These are phyloP conservation scores for Octonoba sinensis DNA, from an alignment of 2,888 invertebrate genomes.

Conservation along the genomic window DNA sequence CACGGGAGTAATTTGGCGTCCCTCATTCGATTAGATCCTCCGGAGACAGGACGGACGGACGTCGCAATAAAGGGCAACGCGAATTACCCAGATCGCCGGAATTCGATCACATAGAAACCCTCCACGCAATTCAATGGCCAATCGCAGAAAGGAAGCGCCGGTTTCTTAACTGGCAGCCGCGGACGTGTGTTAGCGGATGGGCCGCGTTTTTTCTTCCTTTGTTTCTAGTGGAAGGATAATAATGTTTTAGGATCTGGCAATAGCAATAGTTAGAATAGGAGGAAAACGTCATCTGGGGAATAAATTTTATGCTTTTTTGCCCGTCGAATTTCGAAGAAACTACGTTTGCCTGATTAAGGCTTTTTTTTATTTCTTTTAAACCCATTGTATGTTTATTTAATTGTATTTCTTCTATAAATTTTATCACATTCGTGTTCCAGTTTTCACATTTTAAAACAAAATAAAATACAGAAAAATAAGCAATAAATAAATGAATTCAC, in stretches of 20 bases:
- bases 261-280: no score
- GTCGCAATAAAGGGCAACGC: slow-evolving; percentile 48
- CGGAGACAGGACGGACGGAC: slow-evolving; percentile 18
- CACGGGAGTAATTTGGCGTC: slow-evolving; percentile 61
- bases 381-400: no score
- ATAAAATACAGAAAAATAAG: no score
- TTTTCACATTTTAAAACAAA: no score
- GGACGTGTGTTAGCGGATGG: slow-evolving; percentile 18
- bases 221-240: slow-evolving; percentile 6
- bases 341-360: no score
- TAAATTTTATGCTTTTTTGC: no score
- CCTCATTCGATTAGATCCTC: slow-evolving; percentile 58
- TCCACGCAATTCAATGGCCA: slow-evolving; percentile 40
- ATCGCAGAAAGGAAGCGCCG: slow-evolving; percentile 38
- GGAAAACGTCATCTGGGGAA: no score
- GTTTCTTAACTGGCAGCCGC: slow-evolving; percentile 35
- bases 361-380: no score
- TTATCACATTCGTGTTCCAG: no score
- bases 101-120: slow-evolving; percentile 46
- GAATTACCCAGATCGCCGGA: slow-evolving; percentile 57
- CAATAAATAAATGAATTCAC: no score
- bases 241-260: slow-evolving; percentile 21
- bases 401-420: no score
- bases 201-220: background rate
- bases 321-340: no score